These are phyloP conservation scores for Turritopsis rubra DNA, from an alignment of 30 jellyfish, hydroid and myxozoan species.

Conservation along the genomic window DNA sequence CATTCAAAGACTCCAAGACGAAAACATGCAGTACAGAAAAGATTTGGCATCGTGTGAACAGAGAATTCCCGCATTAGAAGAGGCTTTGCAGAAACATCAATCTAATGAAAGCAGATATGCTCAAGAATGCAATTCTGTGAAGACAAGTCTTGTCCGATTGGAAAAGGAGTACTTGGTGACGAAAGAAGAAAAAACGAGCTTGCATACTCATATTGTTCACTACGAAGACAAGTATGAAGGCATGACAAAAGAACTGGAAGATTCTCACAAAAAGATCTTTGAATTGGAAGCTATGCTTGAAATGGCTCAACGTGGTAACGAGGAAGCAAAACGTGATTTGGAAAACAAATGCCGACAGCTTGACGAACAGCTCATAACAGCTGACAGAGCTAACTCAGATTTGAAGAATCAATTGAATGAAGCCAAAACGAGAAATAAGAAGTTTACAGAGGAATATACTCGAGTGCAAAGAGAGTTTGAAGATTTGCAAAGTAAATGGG, in stretches of 20 bases:
- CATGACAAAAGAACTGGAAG: slow-evolving; percentile 53
- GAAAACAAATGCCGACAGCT: slow-evolving; percentile 54
- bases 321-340: slow-evolving; percentile 50
- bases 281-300: slow-evolving; percentile 91
- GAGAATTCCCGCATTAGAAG: slow-evolving; percentile 61
- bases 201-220: slow-evolving; percentile 29
- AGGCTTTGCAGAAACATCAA: slow-evolving; percentile 56
- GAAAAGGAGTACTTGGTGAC: slow-evolving; percentile 69
- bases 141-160: slow-evolving; percentile 43
- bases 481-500: slow-evolving; percentile 75
- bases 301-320: slow-evolving; percentile 75
- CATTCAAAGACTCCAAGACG: slow-evolving; percentile 81
- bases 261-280: slow-evolving; percentile 67
- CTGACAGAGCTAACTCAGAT: slow-evolving; percentile 50
- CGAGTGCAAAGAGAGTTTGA: slow-evolving; percentile 44
- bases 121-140: slow-evolving; percentile 59
- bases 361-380: slow-evolving; percentile 65
- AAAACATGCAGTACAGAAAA: slow-evolving; percentile 46
- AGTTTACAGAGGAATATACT: slow-evolving; percentile 31
- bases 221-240: slow-evolving; percentile 33
- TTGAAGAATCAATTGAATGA: slow-evolving; percentile 68
- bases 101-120: slow-evolving; percentile 57
- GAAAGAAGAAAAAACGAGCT: slow-evolving; percentile 54
- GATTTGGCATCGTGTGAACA: slow-evolving; percentile 48
- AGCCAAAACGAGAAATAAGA: slow-evolving; percentile 44